phyloP scores from a whole-genome alignment of 2,113 vertebrate species.

The Lophius piscatorius region DNA sequence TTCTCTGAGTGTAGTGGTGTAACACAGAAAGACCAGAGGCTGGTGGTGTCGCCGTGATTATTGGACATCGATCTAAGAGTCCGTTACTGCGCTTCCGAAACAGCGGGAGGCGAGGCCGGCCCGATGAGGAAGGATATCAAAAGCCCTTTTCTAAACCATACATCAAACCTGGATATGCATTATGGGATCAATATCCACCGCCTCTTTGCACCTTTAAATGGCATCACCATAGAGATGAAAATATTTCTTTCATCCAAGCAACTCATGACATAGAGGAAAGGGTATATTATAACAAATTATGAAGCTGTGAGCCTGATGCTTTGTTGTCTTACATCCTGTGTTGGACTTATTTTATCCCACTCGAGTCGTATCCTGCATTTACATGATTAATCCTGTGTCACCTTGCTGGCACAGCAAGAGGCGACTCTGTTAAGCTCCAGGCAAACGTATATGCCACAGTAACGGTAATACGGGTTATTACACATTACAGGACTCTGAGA shows the following conservation, averaged over 20 bases:
- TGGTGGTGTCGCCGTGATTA: slow-evolving; percentile 34
- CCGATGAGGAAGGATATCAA: slow-evolving; percentile 37
- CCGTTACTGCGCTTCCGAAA: slow-evolving; percentile 37
- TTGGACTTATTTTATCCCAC: slow-evolving; percentile 3
- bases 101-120: slow-evolving; percentile 17
- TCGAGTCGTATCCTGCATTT: slow-evolving; percentile 5
- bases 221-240: slow-evolving; percentile 2
- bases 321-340: no score
- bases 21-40: slow-evolving; percentile 21
- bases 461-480: slow-evolving; percentile 15
- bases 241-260: slow-evolving; percentile 24
- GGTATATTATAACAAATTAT: no score
- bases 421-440: slow-evolving; percentile 32
- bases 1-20: slow-evolving; percentile 15
- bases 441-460: slow-evolving; percentile 7
- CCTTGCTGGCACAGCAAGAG: slow-evolving; percentile 14
- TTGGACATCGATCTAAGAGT: slow-evolving; percentile 55
- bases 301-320: no score
- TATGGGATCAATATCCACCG: slow-evolving; percentile 50
- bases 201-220: slow-evolving; percentile 20
- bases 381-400: slow-evolving; percentile 36
- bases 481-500: slow-evolving; percentile 7
- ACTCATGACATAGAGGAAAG: not conserved
- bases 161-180: slow-evolving; percentile 46
- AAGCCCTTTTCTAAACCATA: slow-evolving; percentile 44